phyloP scores from a whole-genome alignment of 2,888 invertebrate genomes.

The Marasmarcha lunaedactyla region DNA sequence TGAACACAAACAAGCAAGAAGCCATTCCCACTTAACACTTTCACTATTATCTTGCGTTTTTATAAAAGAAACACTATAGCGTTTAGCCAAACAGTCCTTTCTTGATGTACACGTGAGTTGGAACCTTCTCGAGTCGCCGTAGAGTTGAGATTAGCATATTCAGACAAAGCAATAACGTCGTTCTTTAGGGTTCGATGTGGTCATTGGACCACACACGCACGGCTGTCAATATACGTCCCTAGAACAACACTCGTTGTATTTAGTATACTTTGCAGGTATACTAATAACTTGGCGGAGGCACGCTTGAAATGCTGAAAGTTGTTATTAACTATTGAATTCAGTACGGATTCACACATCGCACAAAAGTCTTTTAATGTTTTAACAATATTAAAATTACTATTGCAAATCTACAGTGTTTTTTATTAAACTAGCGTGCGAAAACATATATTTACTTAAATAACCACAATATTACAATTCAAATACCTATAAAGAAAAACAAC shows the following conservation, averaged over 20 bases:
- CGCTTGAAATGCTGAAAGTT: slow-evolving; percentile 7
- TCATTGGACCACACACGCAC: slow-evolving; percentile 61
- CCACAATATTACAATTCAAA: too few species aligned
- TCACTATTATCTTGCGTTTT: slow-evolving; percentile 51
- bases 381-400: too few species aligned
- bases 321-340: neutral
- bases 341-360: too few species aligned
- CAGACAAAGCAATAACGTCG: neutral
- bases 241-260: slow-evolving; percentile 62
- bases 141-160: slow-evolving; percentile 22
- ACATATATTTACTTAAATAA: too few species aligned
- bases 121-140: slow-evolving; percentile 17
- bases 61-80: slow-evolving; percentile 46
- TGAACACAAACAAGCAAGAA: neutral
- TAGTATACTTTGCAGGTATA: slow-evolving; percentile 64
- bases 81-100: slow-evolving; percentile 35
- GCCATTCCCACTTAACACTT: slow-evolving; percentile 50
- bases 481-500: too few species aligned
- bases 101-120: slow-evolving; percentile 5
- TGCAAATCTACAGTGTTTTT: too few species aligned
- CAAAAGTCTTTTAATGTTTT: too few species aligned
- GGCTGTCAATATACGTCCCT: slow-evolving; percentile 54
- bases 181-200: slow-evolving; percentile 11
- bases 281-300: slow-evolving; percentile 45
- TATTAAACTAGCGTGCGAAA: too few species aligned